A percentile compares a stretch with the other conserved stretches of the same genome.
phyloP scores from a whole-genome alignment of 2,888 invertebrate species.

The Synanthedon andrenaeformis region DNA sequence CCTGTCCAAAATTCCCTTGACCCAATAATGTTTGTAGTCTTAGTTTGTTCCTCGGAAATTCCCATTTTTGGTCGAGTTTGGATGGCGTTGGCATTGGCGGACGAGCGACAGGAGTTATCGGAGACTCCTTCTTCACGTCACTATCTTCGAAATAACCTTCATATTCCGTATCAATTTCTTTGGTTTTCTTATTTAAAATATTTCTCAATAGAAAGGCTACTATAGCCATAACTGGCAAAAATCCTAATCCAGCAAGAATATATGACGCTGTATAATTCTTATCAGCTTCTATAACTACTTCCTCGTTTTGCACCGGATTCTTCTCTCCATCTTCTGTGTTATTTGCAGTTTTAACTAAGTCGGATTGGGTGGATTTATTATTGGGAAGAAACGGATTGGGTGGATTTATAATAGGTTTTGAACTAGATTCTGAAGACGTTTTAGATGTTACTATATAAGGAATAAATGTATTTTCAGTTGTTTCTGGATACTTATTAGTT shows the following conservation, averaged over 20 bases:
- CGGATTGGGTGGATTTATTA: conserved; percentile 19
- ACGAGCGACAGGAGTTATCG: conserved; percentile 66
- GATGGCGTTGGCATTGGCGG: conserved; percentile 65
- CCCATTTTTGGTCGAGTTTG: conserved; percentile 75
- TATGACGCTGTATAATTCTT: conserved; percentile 73
- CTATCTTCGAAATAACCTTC: conserved; percentile 73
- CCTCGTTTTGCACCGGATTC: conserved; percentile 44
- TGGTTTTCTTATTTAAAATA: conserved; percentile 64
- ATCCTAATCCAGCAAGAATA: conserved; percentile 71
- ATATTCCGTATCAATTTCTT: conserved; percentile 69
- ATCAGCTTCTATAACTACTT: conserved; percentile 69
- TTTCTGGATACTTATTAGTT: conserved; percentile 14
- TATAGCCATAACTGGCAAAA: conserved; percentile 70
- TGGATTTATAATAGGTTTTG: conserved; percentile 28
- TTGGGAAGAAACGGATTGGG: conserved; percentile 22
- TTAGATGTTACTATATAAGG: conserved; percentile 54
- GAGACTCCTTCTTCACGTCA: conserved; percentile 61
- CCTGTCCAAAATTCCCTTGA: conserved; percentile 88
- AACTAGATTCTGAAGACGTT: conserved; percentile 51
- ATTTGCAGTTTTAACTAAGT: conserved; percentile 24
- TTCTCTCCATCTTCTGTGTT: conserved; percentile 15
- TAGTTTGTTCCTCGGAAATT: conserved; percentile 82
- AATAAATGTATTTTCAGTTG: conserved; percentile 28
- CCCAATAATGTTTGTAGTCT: conserved; percentile 83
- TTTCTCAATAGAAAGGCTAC: conserved; percentile 68